phyloP scores from a whole-genome alignment of 1,140 invertebrate genomes.

The Aphidius ervi region DNA sequence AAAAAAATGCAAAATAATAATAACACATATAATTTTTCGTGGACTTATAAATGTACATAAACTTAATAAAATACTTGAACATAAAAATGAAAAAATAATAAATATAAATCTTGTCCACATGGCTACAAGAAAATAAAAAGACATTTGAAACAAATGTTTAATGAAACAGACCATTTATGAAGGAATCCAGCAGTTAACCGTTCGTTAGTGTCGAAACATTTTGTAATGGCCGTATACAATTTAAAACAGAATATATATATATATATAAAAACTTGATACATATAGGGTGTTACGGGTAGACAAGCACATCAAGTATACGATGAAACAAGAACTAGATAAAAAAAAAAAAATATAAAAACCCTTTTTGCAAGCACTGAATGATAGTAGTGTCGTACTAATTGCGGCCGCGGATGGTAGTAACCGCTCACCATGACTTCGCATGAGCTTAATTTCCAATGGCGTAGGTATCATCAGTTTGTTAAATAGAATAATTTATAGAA shows the following conservation, averaged over 20 bases:
- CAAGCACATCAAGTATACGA: not conserved
- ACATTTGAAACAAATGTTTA: too few species aligned
- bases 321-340: constrained; percentile 12
- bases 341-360: constrained; percentile 22
- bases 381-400: constrained; percentile 48
- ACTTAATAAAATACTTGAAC: too few species aligned
- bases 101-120: too few species aligned
- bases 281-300: not conserved
- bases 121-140: too few species aligned
- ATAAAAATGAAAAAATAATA: too few species aligned
- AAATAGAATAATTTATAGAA: constrained; percentile 1
- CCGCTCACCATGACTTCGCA: constrained; percentile 33
- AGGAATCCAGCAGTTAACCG: constrained; percentile 30
- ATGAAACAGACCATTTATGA: not conserved
- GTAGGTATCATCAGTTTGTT: constrained; percentile 25
- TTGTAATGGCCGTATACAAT: constrained; percentile 27
- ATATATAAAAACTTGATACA: not conserved
- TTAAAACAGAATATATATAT: too few species aligned
- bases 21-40: too few species aligned
- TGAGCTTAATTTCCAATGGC: constrained; percentile 45
- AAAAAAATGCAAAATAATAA: too few species aligned
- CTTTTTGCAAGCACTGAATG: constrained; percentile 42
- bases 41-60: too few species aligned
- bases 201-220: constrained; percentile 39
- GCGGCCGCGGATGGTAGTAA: constrained; percentile 50